Base-by-base conservation (phyloP, 2,888 invertebrate genomes). In the Drosophila mimetica region DNA sequence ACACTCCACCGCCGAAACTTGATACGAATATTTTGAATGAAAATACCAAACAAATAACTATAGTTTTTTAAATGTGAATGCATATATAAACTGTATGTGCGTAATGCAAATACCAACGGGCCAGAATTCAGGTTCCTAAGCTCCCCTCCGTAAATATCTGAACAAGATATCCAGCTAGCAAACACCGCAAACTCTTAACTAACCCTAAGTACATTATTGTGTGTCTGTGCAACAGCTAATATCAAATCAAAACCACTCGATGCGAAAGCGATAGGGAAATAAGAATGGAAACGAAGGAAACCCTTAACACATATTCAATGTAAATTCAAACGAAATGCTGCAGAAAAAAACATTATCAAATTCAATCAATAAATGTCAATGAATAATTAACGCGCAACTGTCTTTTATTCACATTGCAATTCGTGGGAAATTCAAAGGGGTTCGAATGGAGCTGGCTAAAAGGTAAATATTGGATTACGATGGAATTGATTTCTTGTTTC, bases 351-450 rank as follows among this genome's bases (percentile, higher is more conserved):
- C 63, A 79, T 87, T 86, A 88, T 88, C 87, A 88, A 88, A 88
- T 86, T 88, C 85, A 88, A 85, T 86, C 89, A 86, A 88, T 86
- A 86, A 86, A 86, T 88, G 89, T 86, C 89, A 86, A 86, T 88
- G 87, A 86, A 87, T 79, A 85, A 87, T 83, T 71, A 75, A 80
- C 55, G 2, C 4, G 11, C 30, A 39, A 55, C 37, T 34, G 16
- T 14, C 18, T 50, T 67, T 57, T 22, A 30, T 11, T 64, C 14
- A 28, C 1, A 0, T 6, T 16, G 53, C n/a, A 2, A 18, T n/a
- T 51, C 14, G 28, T 4, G n/a, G 52, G 16, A n/a, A 2, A 55
- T 52, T 36, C 9, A 13, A 11, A 36, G 11, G 25, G 25, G 32
- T 41, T 25, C 1, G n/a, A 28, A 4, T 13, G 4, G 11, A 47